Evolutionary conservation across 1,140 invertebrate species (phyloP).

Genomic region (Lepidurus arcticus): DNA sequence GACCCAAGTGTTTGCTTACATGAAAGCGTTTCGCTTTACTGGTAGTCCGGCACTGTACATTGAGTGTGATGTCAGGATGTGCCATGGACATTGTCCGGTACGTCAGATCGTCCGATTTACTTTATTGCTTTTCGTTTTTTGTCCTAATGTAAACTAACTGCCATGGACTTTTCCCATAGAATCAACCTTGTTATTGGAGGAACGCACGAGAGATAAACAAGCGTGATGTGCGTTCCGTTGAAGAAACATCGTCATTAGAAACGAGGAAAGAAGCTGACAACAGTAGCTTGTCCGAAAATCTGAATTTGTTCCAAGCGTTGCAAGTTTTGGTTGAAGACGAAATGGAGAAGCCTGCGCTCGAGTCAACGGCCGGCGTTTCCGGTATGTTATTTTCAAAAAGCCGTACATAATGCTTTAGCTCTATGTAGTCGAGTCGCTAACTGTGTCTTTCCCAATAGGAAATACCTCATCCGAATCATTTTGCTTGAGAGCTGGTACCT

Average conservation of each 20-base stretch:
- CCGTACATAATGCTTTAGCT: not conserved
- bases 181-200: constrained; percentile 86
- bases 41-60: constrained; percentile 88
- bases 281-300: constrained; percentile 68
- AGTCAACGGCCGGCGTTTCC: not conserved
- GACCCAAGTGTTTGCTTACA: constrained; percentile 87
- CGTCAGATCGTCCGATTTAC: constrained; percentile 43
- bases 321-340: constrained; percentile 80
- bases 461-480: constrained; percentile 22
- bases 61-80: constrained; percentile 91
- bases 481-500: constrained; percentile 28
- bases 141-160: not conserved
- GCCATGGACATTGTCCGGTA: constrained; percentile 86
- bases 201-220: constrained; percentile 72
- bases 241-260: not conserved
- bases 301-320: constrained; percentile 80
- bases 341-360: constrained; percentile 47
- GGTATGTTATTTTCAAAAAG: not conserved
- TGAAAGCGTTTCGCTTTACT: constrained; percentile 91
- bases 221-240: constrained; percentile 42
- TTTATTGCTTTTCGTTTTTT: not conserved
- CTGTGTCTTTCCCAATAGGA: not conserved
- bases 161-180: constrained; percentile 52
- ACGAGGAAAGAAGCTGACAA: constrained; percentile 42
- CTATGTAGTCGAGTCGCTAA: not conserved